Conservation (phyloP, 2,113 vertebrate genomes). For the Stomatorhinus ivindoensis region DNA sequence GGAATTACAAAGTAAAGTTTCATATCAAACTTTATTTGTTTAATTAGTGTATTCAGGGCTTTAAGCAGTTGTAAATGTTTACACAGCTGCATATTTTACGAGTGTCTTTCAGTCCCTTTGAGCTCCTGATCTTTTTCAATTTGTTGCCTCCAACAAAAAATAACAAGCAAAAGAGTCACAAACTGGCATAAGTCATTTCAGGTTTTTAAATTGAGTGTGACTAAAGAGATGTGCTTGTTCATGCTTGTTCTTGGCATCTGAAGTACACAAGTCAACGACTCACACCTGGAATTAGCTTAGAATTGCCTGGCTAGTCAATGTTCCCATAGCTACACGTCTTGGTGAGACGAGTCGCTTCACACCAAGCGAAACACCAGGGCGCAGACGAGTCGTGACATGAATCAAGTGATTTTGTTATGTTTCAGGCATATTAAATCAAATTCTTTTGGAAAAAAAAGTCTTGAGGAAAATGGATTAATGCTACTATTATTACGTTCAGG, state of each 20-base stretch:
- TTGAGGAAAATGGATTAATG: background rate
- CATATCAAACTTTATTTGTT: background rate
- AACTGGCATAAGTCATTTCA: background rate
- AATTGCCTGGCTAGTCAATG: background rate
- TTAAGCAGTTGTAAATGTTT: background rate
- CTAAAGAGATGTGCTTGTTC: background rate
- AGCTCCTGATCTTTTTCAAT: background rate
- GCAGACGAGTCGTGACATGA: background rate
- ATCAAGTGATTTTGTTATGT: background rate
- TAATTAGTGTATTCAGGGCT: background rate
- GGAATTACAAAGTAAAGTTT: background rate
- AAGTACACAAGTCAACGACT: background rate
- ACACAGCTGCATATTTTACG: background rate
- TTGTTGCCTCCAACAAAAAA: background rate
- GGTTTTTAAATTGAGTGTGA: background rate
- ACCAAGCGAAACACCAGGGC: background rate
- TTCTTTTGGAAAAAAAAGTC: background rate
- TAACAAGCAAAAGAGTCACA: background rate
- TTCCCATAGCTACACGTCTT: background rate
- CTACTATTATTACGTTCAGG: background rate
- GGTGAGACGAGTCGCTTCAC: background rate
- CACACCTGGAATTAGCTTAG: constrained; percentile 13
- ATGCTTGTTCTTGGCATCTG: background rate
- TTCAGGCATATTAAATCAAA: background rate
- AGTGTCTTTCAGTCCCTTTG: background rate